Evolutionary conservation across 1,140 invertebrate genomes (phyloP).

Genomic region (Goniozus legneri): DNA sequence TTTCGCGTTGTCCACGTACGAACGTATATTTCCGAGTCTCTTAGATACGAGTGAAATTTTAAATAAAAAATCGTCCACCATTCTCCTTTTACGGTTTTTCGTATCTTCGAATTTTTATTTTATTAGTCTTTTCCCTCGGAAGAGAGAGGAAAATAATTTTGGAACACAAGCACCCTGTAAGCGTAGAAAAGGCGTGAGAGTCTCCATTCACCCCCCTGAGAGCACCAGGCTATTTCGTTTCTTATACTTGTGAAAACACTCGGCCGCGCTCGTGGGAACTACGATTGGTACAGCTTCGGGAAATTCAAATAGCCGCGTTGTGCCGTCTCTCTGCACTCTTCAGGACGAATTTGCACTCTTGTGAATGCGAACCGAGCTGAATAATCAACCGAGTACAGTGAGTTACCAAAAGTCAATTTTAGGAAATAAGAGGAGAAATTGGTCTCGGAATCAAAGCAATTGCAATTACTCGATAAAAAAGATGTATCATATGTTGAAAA

Average conservation of each 20-base stretch:
- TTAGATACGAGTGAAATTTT: constrained; percentile 9
- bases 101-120: constrained; percentile 6
- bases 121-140: constrained; percentile 6
- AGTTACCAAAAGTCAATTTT: constrained; percentile 3
- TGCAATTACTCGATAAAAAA: too few relatives aligned
- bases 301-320: neutral
- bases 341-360: constrained; percentile 6
- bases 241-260: constrained; percentile 16
- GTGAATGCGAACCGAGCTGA: constrained; percentile 1
- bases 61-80: neutral
- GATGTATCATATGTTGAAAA: too few relatives aligned
- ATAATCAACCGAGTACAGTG: constrained; percentile 1
- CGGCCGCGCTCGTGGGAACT: constrained; percentile 12
- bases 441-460: too few relatives aligned
- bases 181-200: neutral
- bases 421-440: neutral
- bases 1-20: constrained; percentile 16
- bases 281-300: neutral
- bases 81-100: neutral
- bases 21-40: constrained; percentile 12
- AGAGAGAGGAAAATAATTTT: neutral
- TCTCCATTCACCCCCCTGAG: constrained; percentile 4
- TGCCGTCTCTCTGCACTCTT: neutral
- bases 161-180: constrained; percentile 1
- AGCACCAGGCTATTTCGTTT: neutral